These are phyloP conservation scores for Netelia fuscicornis DNA, from an alignment of 2,888 invertebrate genomes.

Conservation along the genomic window DNA sequence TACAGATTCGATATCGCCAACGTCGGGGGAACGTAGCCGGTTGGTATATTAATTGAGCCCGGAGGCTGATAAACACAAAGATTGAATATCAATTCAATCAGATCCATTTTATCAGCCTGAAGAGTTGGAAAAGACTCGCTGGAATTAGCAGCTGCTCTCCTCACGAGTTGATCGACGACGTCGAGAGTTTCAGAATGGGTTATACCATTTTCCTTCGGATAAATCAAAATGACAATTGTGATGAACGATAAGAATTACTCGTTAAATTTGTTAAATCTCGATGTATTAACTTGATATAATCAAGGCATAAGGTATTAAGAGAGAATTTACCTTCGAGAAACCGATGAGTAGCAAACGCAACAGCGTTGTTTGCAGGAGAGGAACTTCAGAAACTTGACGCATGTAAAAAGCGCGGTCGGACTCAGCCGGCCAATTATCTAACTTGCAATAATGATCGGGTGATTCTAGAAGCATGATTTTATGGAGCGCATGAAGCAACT, in stretches of 20 bases:
- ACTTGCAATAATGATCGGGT: slow-evolving; percentile 92
- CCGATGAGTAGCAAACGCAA: slow-evolving; percentile 94
- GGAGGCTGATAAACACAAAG: slow-evolving; percentile 96
- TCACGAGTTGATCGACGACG: slow-evolving; percentile 93
- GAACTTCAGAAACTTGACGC: slow-evolving; percentile 94
- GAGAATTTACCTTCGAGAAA: slow-evolving; percentile 86
- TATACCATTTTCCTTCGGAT: slow-evolving; percentile 91
- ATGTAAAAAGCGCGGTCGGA: slow-evolving; percentile 92
- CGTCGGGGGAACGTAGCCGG: slow-evolving; percentile 93
- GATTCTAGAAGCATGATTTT: slow-evolving; percentile 93
- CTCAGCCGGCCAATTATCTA: slow-evolving; percentile 97
- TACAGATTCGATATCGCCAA: slow-evolving; percentile 96
- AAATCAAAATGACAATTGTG: slow-evolving; percentile 37
- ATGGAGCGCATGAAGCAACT: slow-evolving; percentile 91
- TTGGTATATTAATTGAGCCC: slow-evolving; percentile 95
- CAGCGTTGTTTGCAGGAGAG: slow-evolving; percentile 94
- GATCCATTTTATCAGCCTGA: slow-evolving; percentile 92
- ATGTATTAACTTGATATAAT: no score
- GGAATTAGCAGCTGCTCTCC: slow-evolving; percentile 93
- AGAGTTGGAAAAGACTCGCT: slow-evolving; percentile 90
- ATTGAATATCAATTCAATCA: slow-evolving; percentile 96
- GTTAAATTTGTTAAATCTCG: no score
- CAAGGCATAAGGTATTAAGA: no score
- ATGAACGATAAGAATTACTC: neutral
- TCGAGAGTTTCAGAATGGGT: slow-evolving; percentile 94